Conservation (phyloP, 1,140 invertebrate genomes). For the Cydia splendana region DNA sequence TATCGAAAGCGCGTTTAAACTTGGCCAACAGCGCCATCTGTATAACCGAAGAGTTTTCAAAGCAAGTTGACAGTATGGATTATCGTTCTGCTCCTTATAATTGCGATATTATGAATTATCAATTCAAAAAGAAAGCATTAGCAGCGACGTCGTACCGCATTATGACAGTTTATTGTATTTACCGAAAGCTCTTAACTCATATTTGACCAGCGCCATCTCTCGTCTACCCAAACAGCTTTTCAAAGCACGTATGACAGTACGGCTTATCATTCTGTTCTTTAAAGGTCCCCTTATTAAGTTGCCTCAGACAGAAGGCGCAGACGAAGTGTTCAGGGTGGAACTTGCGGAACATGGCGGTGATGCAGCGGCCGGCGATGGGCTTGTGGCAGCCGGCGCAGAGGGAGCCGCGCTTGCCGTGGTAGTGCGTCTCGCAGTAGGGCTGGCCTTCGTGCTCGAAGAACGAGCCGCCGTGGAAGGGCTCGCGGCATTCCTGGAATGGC, state of each 20-base stretch:
- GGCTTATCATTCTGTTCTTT: slow-evolving; percentile 99
- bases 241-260: slow-evolving; percentile 98
- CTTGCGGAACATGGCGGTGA: slow-evolving; percentile 99
- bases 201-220: slow-evolving; percentile 34
- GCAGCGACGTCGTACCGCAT: too few species aligned
- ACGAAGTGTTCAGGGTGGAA: slow-evolving; percentile 99
- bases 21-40: neutral
- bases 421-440: slow-evolving; percentile 99
- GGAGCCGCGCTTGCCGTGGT: slow-evolving; percentile 97
- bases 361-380: slow-evolving; percentile 97
- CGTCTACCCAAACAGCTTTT: slow-evolving; percentile 94
- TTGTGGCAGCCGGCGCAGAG: slow-evolving; percentile 98
- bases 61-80: slow-evolving; percentile 99
- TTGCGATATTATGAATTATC: too few species aligned
- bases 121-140: slow-evolving; percentile 9
- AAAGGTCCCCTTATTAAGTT: slow-evolving; percentile 98
- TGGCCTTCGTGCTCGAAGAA: slow-evolving; percentile 98
- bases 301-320: slow-evolving; percentile 98
- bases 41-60: slow-evolving; percentile 94
- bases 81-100: slow-evolving; percentile 98
- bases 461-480: slow-evolving; percentile 95
- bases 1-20: neutral
- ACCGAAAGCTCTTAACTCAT: too few species aligned
- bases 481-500: slow-evolving; percentile 90
- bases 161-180: neutral